Evolutionary conservation across 2,113 vertebrate genomes (phyloP).

Genomic region (Amphilophus citrinellus): DNA sequence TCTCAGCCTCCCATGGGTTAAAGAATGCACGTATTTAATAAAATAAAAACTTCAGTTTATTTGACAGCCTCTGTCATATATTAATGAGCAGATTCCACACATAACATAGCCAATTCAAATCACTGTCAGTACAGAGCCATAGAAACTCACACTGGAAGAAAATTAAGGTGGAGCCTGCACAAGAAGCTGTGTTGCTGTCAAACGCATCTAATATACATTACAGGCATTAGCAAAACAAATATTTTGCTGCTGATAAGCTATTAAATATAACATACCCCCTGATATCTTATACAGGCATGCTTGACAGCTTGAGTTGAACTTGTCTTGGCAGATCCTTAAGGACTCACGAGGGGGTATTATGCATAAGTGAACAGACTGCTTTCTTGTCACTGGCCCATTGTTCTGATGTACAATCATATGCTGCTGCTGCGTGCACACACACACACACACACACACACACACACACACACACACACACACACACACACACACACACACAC

Average conservation of each 20-base stretch:
- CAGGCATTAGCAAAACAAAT: conserved; percentile 49
- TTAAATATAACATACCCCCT: conserved; percentile 54
- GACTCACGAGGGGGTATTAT: conserved; percentile 46
- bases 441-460: too few species aligned
- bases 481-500: too few species aligned
- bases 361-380: conserved; percentile 20
- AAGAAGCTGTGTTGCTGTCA: conserved; percentile 27
- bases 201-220: conserved; percentile 39
- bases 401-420: background rate
- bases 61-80: conserved; percentile 38
- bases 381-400: conserved; percentile 10
- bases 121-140: conserved; percentile 19
- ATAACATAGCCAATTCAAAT: conserved; percentile 40
- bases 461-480: background rate
- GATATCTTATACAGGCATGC: conserved; percentile 30
- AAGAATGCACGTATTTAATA: background rate
- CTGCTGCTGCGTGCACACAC: too few species aligned
- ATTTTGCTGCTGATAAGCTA: conserved; percentile 33
- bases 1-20: background rate
- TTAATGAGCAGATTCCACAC: conserved; percentile 29
- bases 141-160: conserved; percentile 10
- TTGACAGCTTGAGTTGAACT: conserved; percentile 44
- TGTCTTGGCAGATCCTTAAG: conserved; percentile 41
- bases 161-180: background rate
- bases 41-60: background rate